phyloP scores from a whole-genome alignment of 2,888 invertebrate species.

The Caenorhabditis sinica region DNA sequence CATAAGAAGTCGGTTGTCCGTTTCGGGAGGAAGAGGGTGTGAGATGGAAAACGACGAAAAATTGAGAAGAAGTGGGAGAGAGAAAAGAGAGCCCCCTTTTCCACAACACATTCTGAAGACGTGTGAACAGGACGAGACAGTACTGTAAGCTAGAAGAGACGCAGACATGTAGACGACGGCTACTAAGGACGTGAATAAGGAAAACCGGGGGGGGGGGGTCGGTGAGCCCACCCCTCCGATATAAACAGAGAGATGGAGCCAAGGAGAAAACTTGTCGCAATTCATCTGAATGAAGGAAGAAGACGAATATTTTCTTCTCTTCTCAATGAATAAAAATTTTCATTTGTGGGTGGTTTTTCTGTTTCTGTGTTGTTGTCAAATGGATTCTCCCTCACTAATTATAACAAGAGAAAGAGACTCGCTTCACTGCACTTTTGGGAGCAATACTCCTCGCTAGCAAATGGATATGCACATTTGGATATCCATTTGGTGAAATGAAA shows the following conservation, averaged over 20 bases:
- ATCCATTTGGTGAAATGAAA: constrained; percentile 11
- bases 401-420: constrained; percentile 7
- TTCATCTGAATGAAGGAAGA: neutral
- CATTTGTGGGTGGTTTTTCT: neutral
- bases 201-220: neutral
- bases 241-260: neutral
- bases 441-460: neutral
- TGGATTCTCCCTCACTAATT: constrained; percentile 21
- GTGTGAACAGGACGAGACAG: constrained; percentile 21
- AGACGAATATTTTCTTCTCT: neutral
- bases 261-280: neutral
- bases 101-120: neutral
- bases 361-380: constrained; percentile 14
- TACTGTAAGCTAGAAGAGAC: constrained; percentile 7
- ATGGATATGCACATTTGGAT: neutral
- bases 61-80: neutral
- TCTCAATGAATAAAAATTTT: neutral
- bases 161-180: constrained; percentile 29
- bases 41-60: neutral
- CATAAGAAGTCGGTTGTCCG: neutral
- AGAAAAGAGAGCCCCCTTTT: neutral
- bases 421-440: constrained; percentile 31
- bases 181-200: constrained; percentile 34
- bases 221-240: neutral
- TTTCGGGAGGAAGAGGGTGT: neutral